A percentile compares a stretch with the other conserved stretches of the same genome.
phyloP scores from a whole-genome alignment of 2,888 invertebrate genomes.

The Lepetodrilus schrolli region DNA sequence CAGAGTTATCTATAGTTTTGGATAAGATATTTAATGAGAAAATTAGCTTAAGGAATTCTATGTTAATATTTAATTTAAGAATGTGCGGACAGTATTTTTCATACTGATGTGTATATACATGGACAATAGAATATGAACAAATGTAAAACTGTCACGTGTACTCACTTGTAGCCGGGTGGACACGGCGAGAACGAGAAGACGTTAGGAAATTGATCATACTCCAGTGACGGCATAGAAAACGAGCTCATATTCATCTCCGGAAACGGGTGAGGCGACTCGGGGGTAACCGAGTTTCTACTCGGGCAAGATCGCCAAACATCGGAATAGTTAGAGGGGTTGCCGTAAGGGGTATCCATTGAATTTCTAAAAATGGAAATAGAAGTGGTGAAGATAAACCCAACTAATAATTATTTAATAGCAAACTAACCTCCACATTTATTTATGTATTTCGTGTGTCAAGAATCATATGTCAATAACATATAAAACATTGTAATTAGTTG shows the following conservation, averaged over 20 bases:
- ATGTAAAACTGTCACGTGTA: slow-evolving; percentile 13
- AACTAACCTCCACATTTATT: too few species aligned
- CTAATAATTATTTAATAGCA: neutral
- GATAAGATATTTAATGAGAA: too few species aligned
- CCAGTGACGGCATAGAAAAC: slow-evolving; percentile 87
- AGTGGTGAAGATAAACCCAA: neutral
- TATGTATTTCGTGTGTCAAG: too few species aligned
- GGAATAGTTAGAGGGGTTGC: slow-evolving; percentile 38
- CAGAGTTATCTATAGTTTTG: too few species aligned
- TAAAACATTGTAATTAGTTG: too few species aligned
- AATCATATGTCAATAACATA: too few species aligned
- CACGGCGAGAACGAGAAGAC: slow-evolving; percentile 89
- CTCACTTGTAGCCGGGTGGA: slow-evolving; percentile 80
- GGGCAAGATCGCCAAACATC: slow-evolving; percentile 43
- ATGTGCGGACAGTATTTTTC: neutral
- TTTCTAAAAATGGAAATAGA: slow-evolving; percentile 21
- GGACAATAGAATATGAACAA: neutral
- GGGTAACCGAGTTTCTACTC: slow-evolving; percentile 34
- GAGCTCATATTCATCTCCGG: slow-evolving; percentile 49
- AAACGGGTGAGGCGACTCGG: slow-evolving; percentile 36
- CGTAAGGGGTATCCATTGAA: slow-evolving; percentile 38
- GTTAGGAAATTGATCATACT: slow-evolving; percentile 89
- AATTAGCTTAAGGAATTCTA: too few species aligned
- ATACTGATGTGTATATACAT: neutral
- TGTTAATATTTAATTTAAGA: neutral